Conservation (phyloP, 1,140 invertebrate genomes). For the Drosophila pectinifera region DNA sequence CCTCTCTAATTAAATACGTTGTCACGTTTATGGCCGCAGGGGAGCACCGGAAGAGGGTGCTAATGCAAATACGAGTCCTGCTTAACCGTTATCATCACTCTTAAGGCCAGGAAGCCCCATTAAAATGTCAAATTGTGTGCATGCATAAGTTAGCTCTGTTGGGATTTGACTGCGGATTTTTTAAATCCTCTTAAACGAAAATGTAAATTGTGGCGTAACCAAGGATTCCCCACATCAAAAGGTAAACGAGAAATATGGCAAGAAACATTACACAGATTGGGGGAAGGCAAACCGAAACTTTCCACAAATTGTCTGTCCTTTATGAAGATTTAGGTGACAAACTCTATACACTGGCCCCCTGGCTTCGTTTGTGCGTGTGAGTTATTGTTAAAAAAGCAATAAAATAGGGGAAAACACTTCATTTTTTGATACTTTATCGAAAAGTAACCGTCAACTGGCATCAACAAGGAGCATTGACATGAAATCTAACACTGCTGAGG, state of each 20-base stretch:
- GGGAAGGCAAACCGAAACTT: conserved; percentile 4
- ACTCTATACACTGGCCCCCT: conserved; percentile 8
- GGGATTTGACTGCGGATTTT: conserved; percentile 18
- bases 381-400: conserved; percentile 57
- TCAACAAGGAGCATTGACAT: conserved; percentile 79
- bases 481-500: conserved; percentile 61
- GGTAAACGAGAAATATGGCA: conserved; percentile 1
- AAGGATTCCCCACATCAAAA: conserved; percentile 21
- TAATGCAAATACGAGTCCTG: conserved; percentile 44
- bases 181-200: conserved; percentile 42
- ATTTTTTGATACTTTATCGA: conserved; percentile 58
- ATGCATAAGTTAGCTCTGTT: neutral
- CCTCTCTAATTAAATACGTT: conserved; percentile 60
- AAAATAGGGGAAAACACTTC: conserved; percentile 60
- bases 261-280: conserved; percentile 1
- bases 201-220: conserved; percentile 34
- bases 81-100: conserved; percentile 60
- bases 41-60: conserved; percentile 3
- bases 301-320: conserved; percentile 3
- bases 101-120: conserved; percentile 23
- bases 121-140: conserved; percentile 53
- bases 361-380: conserved; percentile 62
- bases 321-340: conserved; percentile 32
- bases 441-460: conserved; percentile 69
- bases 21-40: conserved; percentile 56